Percentiles rank a stretch among this genome's conserved stretches.
Evolutionary conservation across 2,888 invertebrate species (phyloP).

Genomic region (Celastrina argiolus): DNA sequence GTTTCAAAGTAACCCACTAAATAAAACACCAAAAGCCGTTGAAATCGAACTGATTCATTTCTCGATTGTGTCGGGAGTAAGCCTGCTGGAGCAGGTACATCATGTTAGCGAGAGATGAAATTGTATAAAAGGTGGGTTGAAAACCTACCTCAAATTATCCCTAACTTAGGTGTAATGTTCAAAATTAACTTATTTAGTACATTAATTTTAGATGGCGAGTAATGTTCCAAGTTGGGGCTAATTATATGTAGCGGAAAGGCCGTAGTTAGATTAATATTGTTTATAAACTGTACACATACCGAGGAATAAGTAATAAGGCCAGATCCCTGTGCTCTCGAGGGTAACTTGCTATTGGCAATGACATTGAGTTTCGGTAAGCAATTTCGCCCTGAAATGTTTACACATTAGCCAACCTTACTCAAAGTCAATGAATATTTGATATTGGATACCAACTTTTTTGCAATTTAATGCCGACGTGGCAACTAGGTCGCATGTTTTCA

Average conservation of each 20-base stretch:
- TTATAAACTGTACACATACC: neutral
- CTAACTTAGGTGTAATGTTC: too few relatives aligned
- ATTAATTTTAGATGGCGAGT: neutral
- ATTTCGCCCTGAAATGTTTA: slow-evolving; percentile 10
- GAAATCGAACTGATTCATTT: too few relatives aligned
- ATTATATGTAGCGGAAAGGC: slow-evolving; percentile 12
- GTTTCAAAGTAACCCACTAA: too few relatives aligned
- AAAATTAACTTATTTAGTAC: slow-evolving; percentile 10
- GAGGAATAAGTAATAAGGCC: slow-evolving; percentile 4
- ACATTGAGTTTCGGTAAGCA: slow-evolving; percentile 6
- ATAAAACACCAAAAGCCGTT: too few relatives aligned
- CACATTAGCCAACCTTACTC: slow-evolving; percentile 13
- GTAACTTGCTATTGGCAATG: slow-evolving; percentile 14
- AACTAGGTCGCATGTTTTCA: neutral
- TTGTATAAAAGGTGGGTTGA: too few relatives aligned
- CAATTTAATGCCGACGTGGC: neutral
- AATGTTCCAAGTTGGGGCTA: neutral
- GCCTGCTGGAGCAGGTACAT: too few relatives aligned
- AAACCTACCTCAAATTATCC: too few relatives aligned
- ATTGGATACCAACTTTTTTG: slow-evolving; percentile 9
- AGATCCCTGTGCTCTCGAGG: slow-evolving; percentile 9
- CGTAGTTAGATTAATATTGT: slow-evolving; percentile 10
- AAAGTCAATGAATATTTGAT: slow-evolving; percentile 13
- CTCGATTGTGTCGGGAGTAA: too few relatives aligned
- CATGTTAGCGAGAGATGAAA: too few relatives aligned